phyloP scores from a whole-genome alignment of 2,888 invertebrate genomes.

The Piscicola geometra region DNA sequence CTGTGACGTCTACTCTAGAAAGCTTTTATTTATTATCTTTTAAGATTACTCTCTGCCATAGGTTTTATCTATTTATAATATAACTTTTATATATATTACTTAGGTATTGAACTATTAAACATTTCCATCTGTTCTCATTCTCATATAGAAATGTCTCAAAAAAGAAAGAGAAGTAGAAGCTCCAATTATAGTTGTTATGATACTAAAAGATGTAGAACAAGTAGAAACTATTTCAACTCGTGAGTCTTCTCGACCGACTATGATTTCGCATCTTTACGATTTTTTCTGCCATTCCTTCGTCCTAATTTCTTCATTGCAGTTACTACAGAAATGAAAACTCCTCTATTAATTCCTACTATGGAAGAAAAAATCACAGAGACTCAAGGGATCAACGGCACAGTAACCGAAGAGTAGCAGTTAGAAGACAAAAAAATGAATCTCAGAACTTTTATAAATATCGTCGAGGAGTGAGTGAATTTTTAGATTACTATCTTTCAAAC shows the following conservation, averaged over 20 bases:
- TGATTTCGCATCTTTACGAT: no score
- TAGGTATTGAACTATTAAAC: background rate
- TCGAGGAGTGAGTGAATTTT: no score
- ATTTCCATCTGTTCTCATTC: background rate
- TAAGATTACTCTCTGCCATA: no score
- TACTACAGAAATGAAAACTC: background rate
- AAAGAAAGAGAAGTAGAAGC: background rate
- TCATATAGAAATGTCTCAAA: slow-evolving; percentile 12
- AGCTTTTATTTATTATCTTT: no score
- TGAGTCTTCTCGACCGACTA: background rate
- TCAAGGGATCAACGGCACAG: background rate
- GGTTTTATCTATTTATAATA: no score
- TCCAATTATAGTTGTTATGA: background rate
- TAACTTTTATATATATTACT: no score
- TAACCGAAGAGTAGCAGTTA: no score
- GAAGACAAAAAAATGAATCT: no score
- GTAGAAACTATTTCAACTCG: background rate
- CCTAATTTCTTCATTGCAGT: background rate
- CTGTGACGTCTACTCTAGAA: no score
- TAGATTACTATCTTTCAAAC: no score
- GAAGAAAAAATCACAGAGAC: background rate
- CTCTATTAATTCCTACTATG: background rate
- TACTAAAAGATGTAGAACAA: background rate
- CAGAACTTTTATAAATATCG: no score
- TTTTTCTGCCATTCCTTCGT: background rate